Evolutionary conservation across 2,113 vertebrate species (phyloP).

Genomic region (Podarcis muralis): DNA sequence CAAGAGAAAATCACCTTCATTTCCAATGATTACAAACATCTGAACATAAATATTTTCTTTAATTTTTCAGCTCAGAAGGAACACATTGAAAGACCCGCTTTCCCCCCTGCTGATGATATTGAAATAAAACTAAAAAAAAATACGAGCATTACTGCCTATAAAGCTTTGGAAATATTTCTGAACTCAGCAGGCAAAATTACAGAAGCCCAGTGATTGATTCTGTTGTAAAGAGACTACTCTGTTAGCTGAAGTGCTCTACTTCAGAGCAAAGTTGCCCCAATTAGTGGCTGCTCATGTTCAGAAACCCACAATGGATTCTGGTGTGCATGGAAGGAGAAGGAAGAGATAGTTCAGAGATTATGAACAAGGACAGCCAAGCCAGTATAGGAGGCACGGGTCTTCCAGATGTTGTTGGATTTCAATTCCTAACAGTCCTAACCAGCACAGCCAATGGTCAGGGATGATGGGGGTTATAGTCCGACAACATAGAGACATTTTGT

Average conservation of each 20-base stretch:
- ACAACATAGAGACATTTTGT: not conserved
- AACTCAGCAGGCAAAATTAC: not conserved
- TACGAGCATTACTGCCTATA: not conserved
- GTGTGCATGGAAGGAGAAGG: not conserved
- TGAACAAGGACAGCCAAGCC: not conserved
- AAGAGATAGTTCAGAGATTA: not conserved
- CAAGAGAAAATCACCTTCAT: not conserved
- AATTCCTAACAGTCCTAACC: not conserved
- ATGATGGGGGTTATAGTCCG: not conserved
- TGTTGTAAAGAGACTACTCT: not conserved
- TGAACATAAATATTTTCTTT: constrained; percentile 5
- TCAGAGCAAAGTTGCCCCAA: not conserved
- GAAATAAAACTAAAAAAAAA: constrained; percentile 5
- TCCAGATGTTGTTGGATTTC: not conserved
- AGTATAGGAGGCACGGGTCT: not conserved
- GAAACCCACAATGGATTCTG: not conserved
- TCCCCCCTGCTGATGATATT: not conserved
- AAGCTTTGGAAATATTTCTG: constrained; percentile 28
- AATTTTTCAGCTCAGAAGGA: not conserved
- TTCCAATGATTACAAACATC: constrained; percentile 16
- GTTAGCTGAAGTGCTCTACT: constrained; percentile 4
- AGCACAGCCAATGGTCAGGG: not conserved
- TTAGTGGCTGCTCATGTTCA: not conserved
- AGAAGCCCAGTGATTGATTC: not conserved
- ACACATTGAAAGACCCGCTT: not conserved